Conservation (phyloP, 2,888 invertebrate genomes). For the Argyresthia albistria region DNA sequence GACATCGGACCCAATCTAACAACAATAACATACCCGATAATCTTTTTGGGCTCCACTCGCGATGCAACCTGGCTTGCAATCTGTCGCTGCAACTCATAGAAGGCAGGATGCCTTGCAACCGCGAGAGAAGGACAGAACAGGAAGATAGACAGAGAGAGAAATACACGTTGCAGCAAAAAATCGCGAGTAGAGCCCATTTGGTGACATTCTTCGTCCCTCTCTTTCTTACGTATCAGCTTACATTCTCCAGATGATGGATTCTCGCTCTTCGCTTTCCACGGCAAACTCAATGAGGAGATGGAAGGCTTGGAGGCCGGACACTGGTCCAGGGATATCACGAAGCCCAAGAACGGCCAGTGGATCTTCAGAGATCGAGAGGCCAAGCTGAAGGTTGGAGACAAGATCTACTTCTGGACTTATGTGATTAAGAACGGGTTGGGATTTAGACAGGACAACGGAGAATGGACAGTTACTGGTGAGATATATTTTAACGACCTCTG, state of each 20-base stretch:
- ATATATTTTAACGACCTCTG: too few species aligned
- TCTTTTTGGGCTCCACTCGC: background rate
- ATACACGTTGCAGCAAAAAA: background rate
- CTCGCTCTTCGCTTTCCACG: constrained; percentile 81
- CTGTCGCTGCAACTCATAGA: too few species aligned
- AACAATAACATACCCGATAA: too few species aligned
- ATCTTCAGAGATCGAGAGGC: constrained; percentile 75
- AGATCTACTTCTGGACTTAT: constrained; percentile 83
- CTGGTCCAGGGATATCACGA: constrained; percentile 76
- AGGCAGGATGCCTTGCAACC: too few species aligned
- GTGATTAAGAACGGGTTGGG: constrained; percentile 80
- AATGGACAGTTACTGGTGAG: constrained; percentile 67
- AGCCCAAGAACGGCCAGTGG: constrained; percentile 76
- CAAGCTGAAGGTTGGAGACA: constrained; percentile 75
- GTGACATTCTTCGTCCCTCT: background rate
- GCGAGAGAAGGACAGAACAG: too few species aligned
- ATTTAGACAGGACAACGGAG: constrained; percentile 75
- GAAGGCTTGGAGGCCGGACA: constrained; percentile 78
- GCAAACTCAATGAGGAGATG: constrained; percentile 81
- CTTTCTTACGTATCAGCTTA: background rate
- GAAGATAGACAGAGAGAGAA: too few species aligned
- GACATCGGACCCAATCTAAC: too few species aligned
- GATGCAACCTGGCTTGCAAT: too few species aligned
- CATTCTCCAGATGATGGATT: constrained; percentile 74
- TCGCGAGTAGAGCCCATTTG: too few species aligned